Evolutionary conservation across 92 coral and sea anemone species (phyloP), one percentile per base, ranked within the genome.

Genomic region (Bergia puertoricense): DNA sequence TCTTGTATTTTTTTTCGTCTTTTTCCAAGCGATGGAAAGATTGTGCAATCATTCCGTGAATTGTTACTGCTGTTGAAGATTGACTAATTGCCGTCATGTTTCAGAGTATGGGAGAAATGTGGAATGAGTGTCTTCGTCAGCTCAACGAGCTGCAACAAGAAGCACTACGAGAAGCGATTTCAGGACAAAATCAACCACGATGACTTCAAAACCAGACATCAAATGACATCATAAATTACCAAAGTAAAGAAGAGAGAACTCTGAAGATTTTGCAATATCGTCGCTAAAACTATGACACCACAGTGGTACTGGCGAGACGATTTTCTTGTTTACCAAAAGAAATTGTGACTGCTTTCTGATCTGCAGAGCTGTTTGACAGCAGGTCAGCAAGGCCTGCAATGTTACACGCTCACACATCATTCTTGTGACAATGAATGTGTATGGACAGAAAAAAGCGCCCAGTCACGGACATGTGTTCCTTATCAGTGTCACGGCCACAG

Each of bases 101-200:
- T 43, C 69, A 90, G 96, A 90, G 81, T 78, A 93, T 93, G 51
- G 94, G 88, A 65, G 97, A 89, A 15, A 74, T 89, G 83, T 96
- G 98, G 98, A 90, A 89, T 72, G 92, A 93, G 0, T 96, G 96
- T 81, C 88, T 94, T 30, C 91, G 94, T 23, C 98, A 96, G 86
- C 94, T 96, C 15, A 90, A 91, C 45, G 99, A 96, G 81, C 87
- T 93, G 74, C 97, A 96, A 45, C 99, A 96, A 81, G 96, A 92
- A 57, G 92, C 96, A 7, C 85, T 96, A 42, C 91, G 91, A 30
- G 89, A 95, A 67, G 94, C 98, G 4, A 56, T 95, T 18, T 92
- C 91, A 18, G 92, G 45, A 57, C 87, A 45, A 15, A 84, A 18
- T 16, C 79, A 71, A 46, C 66, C 77, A 14, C 78, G 71, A 48